Evolutionary conservation across 1,140 invertebrate genomes (phyloP), one percentile per base, ranked within the genome.

Genomic region (Lucilia sericata): DNA sequence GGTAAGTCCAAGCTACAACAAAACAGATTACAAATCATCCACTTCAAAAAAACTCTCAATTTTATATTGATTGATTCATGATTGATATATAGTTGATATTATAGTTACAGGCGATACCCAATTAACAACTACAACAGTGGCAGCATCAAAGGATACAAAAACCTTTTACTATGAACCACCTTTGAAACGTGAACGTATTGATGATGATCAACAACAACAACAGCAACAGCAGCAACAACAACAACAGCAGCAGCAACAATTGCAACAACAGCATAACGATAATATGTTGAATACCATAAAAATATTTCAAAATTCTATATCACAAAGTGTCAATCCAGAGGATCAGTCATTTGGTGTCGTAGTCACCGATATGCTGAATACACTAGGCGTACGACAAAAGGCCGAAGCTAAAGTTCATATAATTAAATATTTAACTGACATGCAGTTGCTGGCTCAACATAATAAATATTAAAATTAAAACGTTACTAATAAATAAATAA

Each of bases 391-490:
- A 82, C 87, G 88, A 82, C 88, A 90, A 75, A 90, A 90, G 81
- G 88, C 88, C 49, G 88, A 90, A 83, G 89, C 89, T 13, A 90
- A 90, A 83, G 89, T 90, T 76, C 89, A 90, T 84, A 90, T 90
- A 21, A 90, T 90, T 12, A 90, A 90, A 88, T 90, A 90, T 88
- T 87, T 90, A 80, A 90, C 89, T 78, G 89, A 90, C 83, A 90
- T 90, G 89, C 89, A 90, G 85, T 83, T 90, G 85, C 86, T 90
- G 85, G 89, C 89, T 76, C 89, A 90, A 86, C 89, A 90, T 78
- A 90, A 90, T 85, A 90, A 90, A 85, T 90, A 90, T 87, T 90
- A 30, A 60, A 49, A 60, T 19, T 9, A 2, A 49, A 42, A 82
- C 19, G 2, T 21, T 70, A 19, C 7, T 5, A 55, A 42, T n/a